phyloP scores from a whole-genome alignment of 2,888 invertebrate genomes.

The Luperina testacea region DNA sequence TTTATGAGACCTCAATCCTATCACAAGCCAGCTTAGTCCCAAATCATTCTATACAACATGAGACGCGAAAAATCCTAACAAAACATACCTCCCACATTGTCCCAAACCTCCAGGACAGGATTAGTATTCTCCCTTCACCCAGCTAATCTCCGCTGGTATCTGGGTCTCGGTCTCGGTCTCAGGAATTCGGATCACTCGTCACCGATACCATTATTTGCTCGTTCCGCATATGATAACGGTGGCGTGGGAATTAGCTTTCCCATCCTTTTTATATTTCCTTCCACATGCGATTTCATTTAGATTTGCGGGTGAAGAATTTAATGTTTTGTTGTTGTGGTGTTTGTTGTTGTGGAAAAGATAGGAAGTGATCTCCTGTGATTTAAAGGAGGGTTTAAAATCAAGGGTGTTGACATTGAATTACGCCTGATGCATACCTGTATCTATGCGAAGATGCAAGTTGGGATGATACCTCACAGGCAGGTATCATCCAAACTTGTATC shows the following conservation, averaged over 20 bases:
- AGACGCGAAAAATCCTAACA: slow-evolving; percentile 8
- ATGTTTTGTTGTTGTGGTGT: neutral
- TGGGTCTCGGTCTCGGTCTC: slow-evolving; percentile 21
- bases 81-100: slow-evolving; percentile 20
- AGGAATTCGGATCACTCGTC: slow-evolving; percentile 33
- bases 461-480: neutral
- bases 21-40: neutral
- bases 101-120: slow-evolving; percentile 5
- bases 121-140: slow-evolving; percentile 37
- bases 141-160: slow-evolving; percentile 51
- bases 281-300: slow-evolving; percentile 5
- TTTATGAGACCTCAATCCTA: neutral
- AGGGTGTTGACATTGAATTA: neutral
- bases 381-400: neutral
- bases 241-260: slow-evolving; percentile 35
- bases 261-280: slow-evolving; percentile 31
- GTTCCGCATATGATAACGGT: slow-evolving; percentile 52
- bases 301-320: slow-evolving; percentile 1
- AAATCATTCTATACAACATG: slow-evolving; percentile 19
- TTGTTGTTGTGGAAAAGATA: neutral
- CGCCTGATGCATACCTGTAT: too few relatives aligned
- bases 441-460: too few relatives aligned
- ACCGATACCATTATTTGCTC: slow-evolving; percentile 62
- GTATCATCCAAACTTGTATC: too few relatives aligned
- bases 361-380: neutral